A percentile compares a stretch with the other conserved stretches of the same genome.
Evolutionary conservation across 2,888 invertebrate species (phyloP).

Genomic region (Leptogaster cylindrica): DNA sequence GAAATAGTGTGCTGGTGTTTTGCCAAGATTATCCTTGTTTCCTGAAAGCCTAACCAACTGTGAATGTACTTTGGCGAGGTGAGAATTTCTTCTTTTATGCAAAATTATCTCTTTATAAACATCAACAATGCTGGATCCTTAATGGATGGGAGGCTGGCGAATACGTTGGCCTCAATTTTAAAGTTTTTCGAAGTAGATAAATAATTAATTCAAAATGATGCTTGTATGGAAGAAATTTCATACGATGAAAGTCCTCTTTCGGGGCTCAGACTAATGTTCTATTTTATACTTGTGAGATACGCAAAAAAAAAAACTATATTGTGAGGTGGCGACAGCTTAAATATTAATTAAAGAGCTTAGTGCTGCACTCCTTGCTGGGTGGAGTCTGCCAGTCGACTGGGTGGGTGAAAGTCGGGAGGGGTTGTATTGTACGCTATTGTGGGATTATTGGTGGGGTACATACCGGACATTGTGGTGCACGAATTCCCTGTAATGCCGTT

Average conservation of each 20-base stretch:
- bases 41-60: constrained; percentile 1
- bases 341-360: constrained; percentile 29
- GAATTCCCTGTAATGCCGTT: neutral
- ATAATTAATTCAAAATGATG: constrained; percentile 28
- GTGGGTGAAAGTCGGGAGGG: neutral
- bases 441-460: neutral
- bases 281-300: constrained; percentile 13
- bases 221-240: constrained; percentile 5
- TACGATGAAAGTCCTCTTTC: neutral
- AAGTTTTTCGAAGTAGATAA: constrained; percentile 15
- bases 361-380: neutral
- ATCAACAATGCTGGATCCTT: neutral
- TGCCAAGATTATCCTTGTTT: constrained; percentile 1
- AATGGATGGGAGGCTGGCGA: neutral
- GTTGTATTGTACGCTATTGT: no score
- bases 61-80: neutral
- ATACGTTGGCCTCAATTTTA: constrained; percentile 31
- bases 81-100: constrained; percentile 7
- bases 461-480: neutral
- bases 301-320: neutral
- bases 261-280: neutral
- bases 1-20: neutral
- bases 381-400: neutral
- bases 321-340: constrained; percentile 24
- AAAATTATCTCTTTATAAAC: constrained; percentile 28